Evolutionary conservation across 2,888 invertebrate species (phyloP).

Genomic region (Podabrus alpinus): DNA sequence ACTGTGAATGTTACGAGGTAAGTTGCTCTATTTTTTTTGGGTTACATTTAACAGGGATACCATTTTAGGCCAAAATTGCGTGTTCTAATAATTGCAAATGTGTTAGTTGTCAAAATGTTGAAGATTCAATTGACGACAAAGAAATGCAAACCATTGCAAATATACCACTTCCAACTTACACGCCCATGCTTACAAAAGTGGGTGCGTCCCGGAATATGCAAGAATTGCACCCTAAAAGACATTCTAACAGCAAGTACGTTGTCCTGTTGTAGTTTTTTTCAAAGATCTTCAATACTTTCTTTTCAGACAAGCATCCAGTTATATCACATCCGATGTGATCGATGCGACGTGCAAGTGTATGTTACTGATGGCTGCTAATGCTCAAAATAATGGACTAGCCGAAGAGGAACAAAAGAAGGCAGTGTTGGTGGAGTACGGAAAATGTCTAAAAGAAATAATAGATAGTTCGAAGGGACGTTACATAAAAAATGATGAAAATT

Average conservation of each 20-base stretch:
- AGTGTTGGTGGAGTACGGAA: constrained; percentile 92
- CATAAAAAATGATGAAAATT: not conserved
- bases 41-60: not conserved
- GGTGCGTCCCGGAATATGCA: constrained; percentile 35
- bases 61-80: constrained; percentile 88
- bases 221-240: constrained; percentile 40
- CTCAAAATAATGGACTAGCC: constrained; percentile 66
- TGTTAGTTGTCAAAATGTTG: constrained; percentile 94
- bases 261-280: not conserved
- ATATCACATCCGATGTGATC: constrained; percentile 92
- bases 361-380: constrained; percentile 89
- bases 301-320: constrained; percentile 80
- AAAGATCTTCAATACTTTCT: not conserved
- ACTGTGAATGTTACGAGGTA: constrained; percentile 99
- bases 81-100: constrained; percentile 97
- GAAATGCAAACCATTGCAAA: constrained; percentile 36
- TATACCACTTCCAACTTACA: constrained; percentile 20
- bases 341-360: constrained; percentile 96
- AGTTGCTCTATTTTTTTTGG: constrained; percentile 26
- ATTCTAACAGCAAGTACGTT: constrained; percentile 41
- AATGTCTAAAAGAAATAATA: constrained; percentile 92
- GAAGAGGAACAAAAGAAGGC: constrained; percentile 69
- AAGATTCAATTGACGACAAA: constrained; percentile 75
- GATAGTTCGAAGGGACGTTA: constrained; percentile 58
- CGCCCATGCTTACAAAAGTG: constrained; percentile 33